phyloP scores from a whole-genome alignment of 2,113 vertebrate genomes.

The Numida meleagris region DNA sequence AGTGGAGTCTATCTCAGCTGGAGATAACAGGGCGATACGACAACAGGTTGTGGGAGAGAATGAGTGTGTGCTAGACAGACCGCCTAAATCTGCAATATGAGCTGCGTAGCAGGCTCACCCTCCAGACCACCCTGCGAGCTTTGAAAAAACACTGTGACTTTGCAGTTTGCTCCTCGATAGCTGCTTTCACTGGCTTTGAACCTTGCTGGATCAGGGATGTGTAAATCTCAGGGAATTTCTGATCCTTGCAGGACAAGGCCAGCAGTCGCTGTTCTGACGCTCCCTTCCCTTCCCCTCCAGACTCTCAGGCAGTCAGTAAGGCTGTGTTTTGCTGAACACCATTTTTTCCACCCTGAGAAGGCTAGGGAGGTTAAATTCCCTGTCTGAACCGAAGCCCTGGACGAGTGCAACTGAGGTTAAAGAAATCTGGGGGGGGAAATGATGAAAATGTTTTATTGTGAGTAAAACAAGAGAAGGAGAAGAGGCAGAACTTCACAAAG shows the following conservation, averaged over 20 bases:
- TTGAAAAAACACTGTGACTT: neutral
- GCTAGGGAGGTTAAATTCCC: conserved; percentile 18
- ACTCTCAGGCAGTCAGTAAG: neutral
- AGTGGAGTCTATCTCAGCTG: neutral
- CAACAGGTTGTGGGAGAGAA: neutral
- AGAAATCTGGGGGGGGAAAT: conserved; percentile 60
- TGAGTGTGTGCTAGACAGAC: neutral
- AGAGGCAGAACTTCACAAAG: conserved; percentile 36
- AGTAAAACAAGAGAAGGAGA: conserved; percentile 53
- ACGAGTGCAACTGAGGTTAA: conserved; percentile 57
- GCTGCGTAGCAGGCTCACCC: neutral
- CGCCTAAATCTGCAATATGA: neutral
- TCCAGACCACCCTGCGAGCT: conserved; percentile 4
- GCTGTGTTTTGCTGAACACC: neutral
- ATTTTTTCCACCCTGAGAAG: conserved; percentile 45
- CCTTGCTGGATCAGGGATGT: neutral
- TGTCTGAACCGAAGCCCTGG: conserved; percentile 43
- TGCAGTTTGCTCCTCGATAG: neutral
- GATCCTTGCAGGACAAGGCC: neutral
- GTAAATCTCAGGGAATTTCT: neutral
- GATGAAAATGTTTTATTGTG: conserved; percentile 51
- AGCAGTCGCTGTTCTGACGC: neutral
- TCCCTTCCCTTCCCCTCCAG: conserved; percentile 22
- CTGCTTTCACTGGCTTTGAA: neutral
- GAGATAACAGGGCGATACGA: neutral